phyloP scores from a whole-genome alignment of 2,888 invertebrate genomes.

The Heliconius aoede region DNA sequence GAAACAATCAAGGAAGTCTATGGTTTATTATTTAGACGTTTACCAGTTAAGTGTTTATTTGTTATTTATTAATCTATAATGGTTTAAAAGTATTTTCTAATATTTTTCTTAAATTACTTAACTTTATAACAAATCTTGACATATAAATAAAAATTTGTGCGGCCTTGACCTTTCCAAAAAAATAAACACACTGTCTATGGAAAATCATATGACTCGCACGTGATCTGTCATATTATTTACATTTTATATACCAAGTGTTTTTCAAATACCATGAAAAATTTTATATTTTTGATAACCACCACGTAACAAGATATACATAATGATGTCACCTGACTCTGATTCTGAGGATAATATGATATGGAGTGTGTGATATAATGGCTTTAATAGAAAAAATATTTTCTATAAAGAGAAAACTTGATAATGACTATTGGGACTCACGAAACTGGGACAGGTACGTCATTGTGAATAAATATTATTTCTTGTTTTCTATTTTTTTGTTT shows the following conservation, averaged over 20 bases:
- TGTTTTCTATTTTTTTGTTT: constrained; percentile 68
- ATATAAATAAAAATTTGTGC: background rate
- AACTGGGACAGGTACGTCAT: constrained; percentile 80
- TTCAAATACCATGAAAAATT: constrained; percentile 50
- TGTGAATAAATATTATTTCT: constrained; percentile 66
- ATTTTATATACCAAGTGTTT: constrained; percentile 56
- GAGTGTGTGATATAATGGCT: constrained; percentile 85
- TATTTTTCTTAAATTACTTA: background rate
- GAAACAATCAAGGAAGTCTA: background rate
- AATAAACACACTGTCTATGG: constrained; percentile 64
- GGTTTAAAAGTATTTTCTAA: background rate
- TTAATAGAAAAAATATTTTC: constrained; percentile 89
- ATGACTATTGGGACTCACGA: constrained; percentile 69
- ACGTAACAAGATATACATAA: constrained; percentile 46
- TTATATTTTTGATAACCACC: constrained; percentile 45
- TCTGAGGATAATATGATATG: constrained; percentile 65
- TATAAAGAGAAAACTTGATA: constrained; percentile 84
- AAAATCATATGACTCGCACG: constrained; percentile 80
- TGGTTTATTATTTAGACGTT: background rate
- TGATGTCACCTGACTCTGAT: constrained; percentile 56
- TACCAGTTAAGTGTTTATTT: background rate
- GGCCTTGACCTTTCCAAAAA: constrained; percentile 52
- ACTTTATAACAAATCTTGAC: background rate
- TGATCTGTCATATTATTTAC: constrained; percentile 76
- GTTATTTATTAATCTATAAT: background rate